These are phyloP conservation scores for Platyrinchus mystaceus DNA, from an alignment of 2,797 vertebrate genomes.

Conservation along the genomic window DNA sequence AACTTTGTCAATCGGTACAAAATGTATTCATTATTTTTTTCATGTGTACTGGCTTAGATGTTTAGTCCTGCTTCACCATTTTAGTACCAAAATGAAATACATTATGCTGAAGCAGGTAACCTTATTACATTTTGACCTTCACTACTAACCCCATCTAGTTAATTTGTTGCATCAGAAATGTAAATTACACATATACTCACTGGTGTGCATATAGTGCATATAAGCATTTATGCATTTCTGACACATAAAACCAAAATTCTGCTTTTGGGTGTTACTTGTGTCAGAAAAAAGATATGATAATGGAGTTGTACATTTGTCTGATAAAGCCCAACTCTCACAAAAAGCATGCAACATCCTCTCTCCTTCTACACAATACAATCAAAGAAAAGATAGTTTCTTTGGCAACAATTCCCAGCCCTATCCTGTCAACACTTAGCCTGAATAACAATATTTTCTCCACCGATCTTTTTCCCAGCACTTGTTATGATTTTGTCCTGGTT, in stretches of 20 bases:
- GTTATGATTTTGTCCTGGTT: background rate
- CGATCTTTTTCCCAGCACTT: background rate
- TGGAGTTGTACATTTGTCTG: background rate
- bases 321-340: background rate
- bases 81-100: background rate
- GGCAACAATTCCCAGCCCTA: background rate
- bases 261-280: background rate
- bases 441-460: background rate
- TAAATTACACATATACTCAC: background rate
- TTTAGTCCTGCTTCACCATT: background rate
- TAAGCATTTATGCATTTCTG: background rate
- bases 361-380: background rate
- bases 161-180: background rate
- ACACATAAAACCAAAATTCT: background rate
- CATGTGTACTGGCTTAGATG: background rate
- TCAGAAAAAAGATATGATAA: background rate
- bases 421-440: background rate
- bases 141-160: background rate
- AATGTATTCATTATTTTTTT: conserved; percentile 12
- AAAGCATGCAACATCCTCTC: background rate
- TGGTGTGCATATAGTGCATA: background rate
- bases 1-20: background rate
- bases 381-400: background rate
- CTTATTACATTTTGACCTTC: background rate
- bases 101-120: background rate